These are phyloP conservation scores for Melanostoma mellinum DNA, from an alignment of 2,888 invertebrate genomes.

Conservation along the genomic window DNA sequence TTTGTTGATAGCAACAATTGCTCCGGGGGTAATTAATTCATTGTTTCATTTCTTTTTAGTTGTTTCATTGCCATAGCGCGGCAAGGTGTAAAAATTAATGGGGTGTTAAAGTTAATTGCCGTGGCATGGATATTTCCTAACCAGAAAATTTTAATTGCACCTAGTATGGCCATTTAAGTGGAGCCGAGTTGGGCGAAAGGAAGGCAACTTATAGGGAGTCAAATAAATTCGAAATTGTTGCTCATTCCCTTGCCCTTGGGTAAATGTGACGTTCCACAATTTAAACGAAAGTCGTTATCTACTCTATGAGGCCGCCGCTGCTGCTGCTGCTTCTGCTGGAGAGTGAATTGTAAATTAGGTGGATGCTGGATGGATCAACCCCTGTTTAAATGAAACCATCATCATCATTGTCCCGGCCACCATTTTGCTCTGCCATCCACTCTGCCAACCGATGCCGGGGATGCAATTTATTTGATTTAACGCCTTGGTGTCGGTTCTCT, in stretches of 20 bases:
- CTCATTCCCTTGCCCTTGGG: slow-evolving; percentile 27
- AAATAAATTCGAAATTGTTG: slow-evolving; percentile 68
- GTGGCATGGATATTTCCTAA: slow-evolving; percentile 71
- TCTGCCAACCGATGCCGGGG: slow-evolving; percentile 52
- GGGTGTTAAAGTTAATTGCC: slow-evolving; percentile 73
- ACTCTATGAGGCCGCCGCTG: neutral
- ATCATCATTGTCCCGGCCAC: slow-evolving; percentile 44
- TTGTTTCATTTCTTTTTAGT: slow-evolving; percentile 67
- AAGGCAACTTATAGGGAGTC: neutral
- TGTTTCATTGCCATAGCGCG: slow-evolving; percentile 29
- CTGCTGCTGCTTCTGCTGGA: neutral
- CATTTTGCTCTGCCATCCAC: slow-evolving; percentile 43
- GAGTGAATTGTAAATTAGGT: slow-evolving; percentile 68
- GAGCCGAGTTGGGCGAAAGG: slow-evolving; percentile 3
- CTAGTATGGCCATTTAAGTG: slow-evolving; percentile 56
- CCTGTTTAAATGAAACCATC: slow-evolving; percentile 35
- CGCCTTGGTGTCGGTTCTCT: slow-evolving; percentile 70
- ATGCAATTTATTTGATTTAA: slow-evolving; percentile 76
- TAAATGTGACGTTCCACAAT: slow-evolving; percentile 29
- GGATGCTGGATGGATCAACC: slow-evolving; percentile 62
- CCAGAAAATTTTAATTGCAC: slow-evolving; percentile 73
- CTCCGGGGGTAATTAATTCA: slow-evolving; percentile 71
- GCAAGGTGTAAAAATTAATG: slow-evolving; percentile 72
- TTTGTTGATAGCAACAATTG: slow-evolving; percentile 67
- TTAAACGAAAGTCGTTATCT: slow-evolving; percentile 17